These are phyloP conservation scores for Caenorhabditis virilis DNA, from an alignment of 2,888 invertebrate species.

Conservation along the genomic window DNA sequence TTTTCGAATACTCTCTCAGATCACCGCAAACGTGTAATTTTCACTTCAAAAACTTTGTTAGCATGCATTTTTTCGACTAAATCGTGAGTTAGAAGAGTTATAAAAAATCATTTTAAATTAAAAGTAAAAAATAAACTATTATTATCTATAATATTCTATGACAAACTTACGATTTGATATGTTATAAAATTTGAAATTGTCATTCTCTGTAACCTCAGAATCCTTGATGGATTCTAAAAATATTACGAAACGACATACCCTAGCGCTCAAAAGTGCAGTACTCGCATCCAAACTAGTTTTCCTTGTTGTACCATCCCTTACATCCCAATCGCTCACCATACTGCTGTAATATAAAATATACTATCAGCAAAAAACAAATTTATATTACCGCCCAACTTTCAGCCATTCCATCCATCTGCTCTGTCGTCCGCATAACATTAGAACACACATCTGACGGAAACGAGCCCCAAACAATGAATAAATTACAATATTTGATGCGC, in stretches of 20 bases:
- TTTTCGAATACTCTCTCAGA: neutral
- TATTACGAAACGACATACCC: conserved; percentile 9
- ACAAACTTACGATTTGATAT: conserved; percentile 29
- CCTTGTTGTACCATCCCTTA: conserved; percentile 38
- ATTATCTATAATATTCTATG: too few relatives aligned
- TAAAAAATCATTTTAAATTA: too few relatives aligned
- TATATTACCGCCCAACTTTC: conserved; percentile 42
- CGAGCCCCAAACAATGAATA: conserved; percentile 65
- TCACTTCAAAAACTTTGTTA: neutral
- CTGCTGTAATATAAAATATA: conserved; percentile 18
- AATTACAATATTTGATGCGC: conserved; percentile 67
- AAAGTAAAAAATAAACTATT: too few relatives aligned
- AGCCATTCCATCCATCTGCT: conserved; percentile 53
- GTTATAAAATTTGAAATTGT: conserved; percentile 38
- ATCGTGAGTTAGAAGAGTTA: too few relatives aligned
- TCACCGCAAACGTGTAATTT: neutral
- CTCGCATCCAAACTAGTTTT: conserved; percentile 45
- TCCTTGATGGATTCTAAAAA: neutral
- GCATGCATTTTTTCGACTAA: too few relatives aligned
- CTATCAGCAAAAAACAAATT: neutral
- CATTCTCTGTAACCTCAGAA: conserved; percentile 26
- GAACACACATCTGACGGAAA: conserved; percentile 61
- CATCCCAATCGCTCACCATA: conserved; percentile 48
- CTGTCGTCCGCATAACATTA: conserved; percentile 56
- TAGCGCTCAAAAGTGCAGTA: conserved; percentile 39